Evolutionary conservation across 2,797 vertebrate genomes (phyloP), one percentile per base, ranked within the genome.

Genomic region (Dendrocincla fuliginosa): DNA sequence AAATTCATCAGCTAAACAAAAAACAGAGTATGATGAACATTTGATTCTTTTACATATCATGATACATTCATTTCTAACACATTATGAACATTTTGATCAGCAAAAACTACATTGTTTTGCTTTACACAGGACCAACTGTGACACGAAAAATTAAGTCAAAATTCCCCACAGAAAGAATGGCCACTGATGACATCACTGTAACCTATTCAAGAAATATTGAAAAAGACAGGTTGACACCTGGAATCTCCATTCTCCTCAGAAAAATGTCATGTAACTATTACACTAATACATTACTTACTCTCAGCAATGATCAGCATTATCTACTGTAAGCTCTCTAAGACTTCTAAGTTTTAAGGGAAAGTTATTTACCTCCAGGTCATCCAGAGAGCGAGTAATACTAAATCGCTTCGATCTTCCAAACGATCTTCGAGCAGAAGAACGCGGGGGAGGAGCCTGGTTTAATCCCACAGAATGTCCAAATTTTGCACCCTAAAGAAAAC

Each of bases 351-450:
- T 80, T 52, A 89, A 69, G 10, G 42, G 56, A 17, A 70, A 89
- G 27, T 67, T 65, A 37, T 41, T 97, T 98, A 99, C 99, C 99
- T 99, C 99, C 25, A 99, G 98, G 96, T 99, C 98, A 53, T 99
- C 99, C 74, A 99, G 98, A 16, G 99, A 99, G 56, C 99, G 99
- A 11, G 99, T 99, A 96, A 99, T 96, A 84, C 99, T 99, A 71
- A 98, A 98, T 60, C 99, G 98, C 95, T 99, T 99, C 16, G 99
- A 98, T 84, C 99, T 98, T 90, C 99, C 98, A 52, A 99, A 99
- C 3, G 99, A 99, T 89, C 99, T 98, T 44, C 99, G 98, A 60
- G 97, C 98, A 14, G 98, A 98, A 17, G 98, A 97, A 68, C 98
- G 99, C 2, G 98, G 98, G 5, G 91, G 87, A 15, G 98, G 91